Evolutionary conservation across 2,797 vertebrate species (phyloP).

Genomic region (Cirrhinus molitorella): DNA sequence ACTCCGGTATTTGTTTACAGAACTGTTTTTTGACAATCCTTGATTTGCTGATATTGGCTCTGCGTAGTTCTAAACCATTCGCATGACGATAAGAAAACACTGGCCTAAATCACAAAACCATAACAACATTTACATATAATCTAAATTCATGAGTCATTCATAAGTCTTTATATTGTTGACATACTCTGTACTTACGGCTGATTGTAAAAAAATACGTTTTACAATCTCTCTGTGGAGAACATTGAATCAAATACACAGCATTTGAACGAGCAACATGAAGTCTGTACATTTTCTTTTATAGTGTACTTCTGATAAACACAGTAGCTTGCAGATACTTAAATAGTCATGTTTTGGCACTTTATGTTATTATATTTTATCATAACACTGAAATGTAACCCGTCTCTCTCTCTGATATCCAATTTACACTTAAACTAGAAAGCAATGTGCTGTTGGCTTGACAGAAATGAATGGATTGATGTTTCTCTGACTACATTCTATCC

Average conservation of each 20-base stretch:
- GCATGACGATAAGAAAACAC: conserved; percentile 69
- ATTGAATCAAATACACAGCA: conserved; percentile 50
- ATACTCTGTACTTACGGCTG: conserved; percentile 85
- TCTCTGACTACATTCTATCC: conserved; percentile 22
- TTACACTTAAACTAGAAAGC: conserved; percentile 22
- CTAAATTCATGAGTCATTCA: conserved; percentile 75
- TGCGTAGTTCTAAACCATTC: conserved; percentile 54
- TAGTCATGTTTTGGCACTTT: conserved; percentile 63
- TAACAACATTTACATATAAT: conserved; percentile 63
- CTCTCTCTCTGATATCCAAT: neutral
- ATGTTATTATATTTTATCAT: neutral
- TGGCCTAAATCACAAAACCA: conserved; percentile 53
- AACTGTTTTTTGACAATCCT: conserved; percentile 10
- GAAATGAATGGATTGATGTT: neutral
- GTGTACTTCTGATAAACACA: conserved; percentile 64
- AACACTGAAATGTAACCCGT: conserved; percentile 27
- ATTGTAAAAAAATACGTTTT: conserved; percentile 73
- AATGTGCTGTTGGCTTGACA: conserved; percentile 17
- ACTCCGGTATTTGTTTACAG: neutral
- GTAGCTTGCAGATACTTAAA: conserved; percentile 54
- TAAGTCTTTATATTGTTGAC: conserved; percentile 74
- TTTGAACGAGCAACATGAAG: conserved; percentile 71
- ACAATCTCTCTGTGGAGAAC: conserved; percentile 59
- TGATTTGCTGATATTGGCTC: conserved; percentile 22
- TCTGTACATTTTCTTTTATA: conserved; percentile 63